A percentile compares a stretch with the other conserved stretches of the same genome.
Conservation (phyloP, 2,888 invertebrate genomes). For the Pristionchus entomophagus region DNA sequence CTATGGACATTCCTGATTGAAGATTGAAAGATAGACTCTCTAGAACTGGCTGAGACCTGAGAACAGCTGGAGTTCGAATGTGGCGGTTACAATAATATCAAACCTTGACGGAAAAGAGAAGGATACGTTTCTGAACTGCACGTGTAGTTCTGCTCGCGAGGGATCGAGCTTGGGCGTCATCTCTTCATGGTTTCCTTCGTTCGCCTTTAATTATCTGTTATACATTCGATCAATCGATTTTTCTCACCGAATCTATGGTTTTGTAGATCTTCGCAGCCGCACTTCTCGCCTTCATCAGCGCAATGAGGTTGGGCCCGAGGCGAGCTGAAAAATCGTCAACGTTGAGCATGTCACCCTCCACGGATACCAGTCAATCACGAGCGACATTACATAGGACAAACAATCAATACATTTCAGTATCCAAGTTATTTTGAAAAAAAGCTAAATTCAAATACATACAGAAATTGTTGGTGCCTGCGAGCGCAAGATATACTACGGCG, state of each 20-base stretch:
- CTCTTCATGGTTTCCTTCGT: not conserved
- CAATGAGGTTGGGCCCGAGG: not conserved
- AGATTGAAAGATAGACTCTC: not conserved
- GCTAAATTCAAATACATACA: too few species aligned
- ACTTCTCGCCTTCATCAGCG: not conserved
- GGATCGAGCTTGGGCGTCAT: not conserved
- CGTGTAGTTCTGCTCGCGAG: not conserved
- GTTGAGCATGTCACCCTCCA: too few species aligned
- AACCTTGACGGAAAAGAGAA: not conserved
- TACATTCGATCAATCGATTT: not conserved
- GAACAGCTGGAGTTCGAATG: not conserved
- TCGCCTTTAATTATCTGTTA: not conserved
- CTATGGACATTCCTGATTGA: not conserved
- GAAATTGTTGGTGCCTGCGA: not conserved
- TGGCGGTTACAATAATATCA: not conserved
- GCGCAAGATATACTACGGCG: not conserved
- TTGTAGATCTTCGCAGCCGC: not conserved
- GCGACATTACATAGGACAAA: too few species aligned
- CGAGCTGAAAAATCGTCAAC: not conserved
- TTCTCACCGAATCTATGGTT: not conserved
- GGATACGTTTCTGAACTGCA: not conserved
- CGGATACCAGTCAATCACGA: too few species aligned
- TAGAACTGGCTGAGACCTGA: not conserved
- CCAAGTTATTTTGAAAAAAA: too few species aligned
- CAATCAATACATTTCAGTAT: too few species aligned